Evolutionary conservation across 1,140 invertebrate genomes (phyloP).

Genomic region (Cydia strobilella): DNA sequence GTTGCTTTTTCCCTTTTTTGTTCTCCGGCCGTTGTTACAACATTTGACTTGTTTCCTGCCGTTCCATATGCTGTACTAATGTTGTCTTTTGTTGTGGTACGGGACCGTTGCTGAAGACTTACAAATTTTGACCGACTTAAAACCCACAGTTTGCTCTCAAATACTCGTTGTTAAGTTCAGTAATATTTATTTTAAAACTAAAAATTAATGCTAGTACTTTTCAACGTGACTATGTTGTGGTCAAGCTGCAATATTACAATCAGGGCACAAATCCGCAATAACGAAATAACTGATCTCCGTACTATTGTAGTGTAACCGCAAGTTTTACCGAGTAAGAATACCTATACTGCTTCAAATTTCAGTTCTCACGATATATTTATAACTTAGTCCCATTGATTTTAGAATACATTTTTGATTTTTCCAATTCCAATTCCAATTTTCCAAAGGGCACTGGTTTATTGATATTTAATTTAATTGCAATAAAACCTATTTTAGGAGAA

Average conservation of each 20-base stretch:
- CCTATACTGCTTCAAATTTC: constrained; percentile 34
- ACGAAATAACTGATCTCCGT: constrained; percentile 45
- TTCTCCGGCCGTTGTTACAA: constrained; percentile 46
- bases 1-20: constrained; percentile 50
- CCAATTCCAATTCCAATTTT: too few species aligned
- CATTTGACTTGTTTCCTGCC: constrained; percentile 53
- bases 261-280: constrained; percentile 38
- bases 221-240: constrained; percentile 15
- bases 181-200: not conserved
- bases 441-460: constrained; percentile 52
- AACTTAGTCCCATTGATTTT: constrained; percentile 47
- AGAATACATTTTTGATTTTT: constrained; percentile 50
- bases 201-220: not conserved
- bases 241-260: constrained; percentile 19
- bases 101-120: not conserved
- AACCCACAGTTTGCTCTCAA: not conserved
- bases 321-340: constrained; percentile 47
- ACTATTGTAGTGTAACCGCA: constrained; percentile 53
- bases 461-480: constrained; percentile 67
- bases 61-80: constrained; percentile 48
- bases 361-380: constrained; percentile 43
- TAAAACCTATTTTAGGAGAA: constrained; percentile 68
- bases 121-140: constrained; percentile 20
- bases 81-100: constrained; percentile 40
- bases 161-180: not conserved